Conservation (phyloP, 2,797 vertebrate genomes). For the Trachops cirrhosus region DNA sequence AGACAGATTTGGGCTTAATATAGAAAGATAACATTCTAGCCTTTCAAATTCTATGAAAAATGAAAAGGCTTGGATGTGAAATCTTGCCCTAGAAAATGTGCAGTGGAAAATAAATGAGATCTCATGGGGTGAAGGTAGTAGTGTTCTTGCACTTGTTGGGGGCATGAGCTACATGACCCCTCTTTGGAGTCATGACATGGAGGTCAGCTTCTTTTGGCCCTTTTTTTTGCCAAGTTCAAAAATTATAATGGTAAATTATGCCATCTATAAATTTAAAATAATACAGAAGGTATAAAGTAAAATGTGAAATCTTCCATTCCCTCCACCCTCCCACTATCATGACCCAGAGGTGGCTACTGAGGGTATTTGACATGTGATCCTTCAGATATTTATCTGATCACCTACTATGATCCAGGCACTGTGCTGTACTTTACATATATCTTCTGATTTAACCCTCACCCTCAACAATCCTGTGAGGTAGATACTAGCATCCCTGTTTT, state of each 20-base stretch:
- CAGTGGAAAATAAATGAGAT: neutral
- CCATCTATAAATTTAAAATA: neutral
- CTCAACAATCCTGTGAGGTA: neutral
- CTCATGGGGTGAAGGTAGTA: neutral
- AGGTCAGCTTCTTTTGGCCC: neutral
- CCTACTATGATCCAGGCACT: neutral
- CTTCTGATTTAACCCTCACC: neutral
- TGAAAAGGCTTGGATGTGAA: neutral
- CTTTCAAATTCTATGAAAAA: conserved; percentile 2
- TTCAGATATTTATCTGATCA: neutral
- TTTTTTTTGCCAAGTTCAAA: neutral
- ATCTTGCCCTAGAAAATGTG: neutral
- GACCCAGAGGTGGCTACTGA: neutral
- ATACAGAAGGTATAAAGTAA: neutral
- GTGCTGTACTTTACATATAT: neutral
- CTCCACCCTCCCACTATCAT: neutral
- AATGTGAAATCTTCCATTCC: neutral
- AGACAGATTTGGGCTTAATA: neutral
- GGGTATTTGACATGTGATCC: neutral
- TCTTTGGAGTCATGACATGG: neutral
- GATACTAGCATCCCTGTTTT: neutral
- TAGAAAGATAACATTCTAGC: neutral
- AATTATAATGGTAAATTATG: neutral
- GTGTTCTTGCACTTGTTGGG: neutral
- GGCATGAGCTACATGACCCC: neutral